Percentiles rank a stretch among this genome's conserved stretches.
phyloP scores from a whole-genome alignment of 2,888 invertebrate species.

The Eristalis intricaria region DNA sequence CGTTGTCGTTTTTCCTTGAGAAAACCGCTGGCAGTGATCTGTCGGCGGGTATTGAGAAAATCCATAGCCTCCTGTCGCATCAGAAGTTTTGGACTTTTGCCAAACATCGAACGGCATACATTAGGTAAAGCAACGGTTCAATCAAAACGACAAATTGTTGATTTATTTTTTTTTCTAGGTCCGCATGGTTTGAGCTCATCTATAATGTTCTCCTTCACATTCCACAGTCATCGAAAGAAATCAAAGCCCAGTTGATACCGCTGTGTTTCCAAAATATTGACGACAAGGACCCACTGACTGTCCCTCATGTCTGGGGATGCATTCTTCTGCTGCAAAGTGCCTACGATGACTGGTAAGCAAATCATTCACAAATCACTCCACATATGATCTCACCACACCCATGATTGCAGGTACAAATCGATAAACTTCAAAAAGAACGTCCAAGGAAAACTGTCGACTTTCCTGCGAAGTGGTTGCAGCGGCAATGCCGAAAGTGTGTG shows the following conservation, averaged over 20 bases:
- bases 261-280: slow-evolving; percentile 85
- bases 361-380: too few relatives aligned
- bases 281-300: slow-evolving; percentile 86
- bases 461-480: slow-evolving; percentile 88
- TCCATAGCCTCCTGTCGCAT: slow-evolving; percentile 83
- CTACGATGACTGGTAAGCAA: slow-evolving; percentile 81
- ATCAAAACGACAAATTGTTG: too few relatives aligned
- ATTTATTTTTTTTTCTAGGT: slow-evolving; percentile 75
- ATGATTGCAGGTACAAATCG: slow-evolving; percentile 79
- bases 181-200: slow-evolving; percentile 87
- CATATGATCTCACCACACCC: neutral
- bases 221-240: slow-evolving; percentile 82
- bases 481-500: slow-evolving; percentile 89
- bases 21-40: slow-evolving; percentile 83
- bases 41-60: slow-evolving; percentile 76
- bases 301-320: slow-evolving; percentile 89
- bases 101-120: slow-evolving; percentile 82
- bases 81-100: slow-evolving; percentile 88
- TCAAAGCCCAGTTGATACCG: slow-evolving; percentile 83
- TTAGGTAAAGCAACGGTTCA: slow-evolving; percentile 76
- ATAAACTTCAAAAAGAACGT: slow-evolving; percentile 89
- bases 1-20: slow-evolving; percentile 85
- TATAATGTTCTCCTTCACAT: slow-evolving; percentile 85
- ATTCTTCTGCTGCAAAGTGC: slow-evolving; percentile 84
- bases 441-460: slow-evolving; percentile 86